These are phyloP conservation scores for Mastacembelus armatus DNA, from an alignment of 2,797 vertebrate genomes.

Conservation along the genomic window DNA sequence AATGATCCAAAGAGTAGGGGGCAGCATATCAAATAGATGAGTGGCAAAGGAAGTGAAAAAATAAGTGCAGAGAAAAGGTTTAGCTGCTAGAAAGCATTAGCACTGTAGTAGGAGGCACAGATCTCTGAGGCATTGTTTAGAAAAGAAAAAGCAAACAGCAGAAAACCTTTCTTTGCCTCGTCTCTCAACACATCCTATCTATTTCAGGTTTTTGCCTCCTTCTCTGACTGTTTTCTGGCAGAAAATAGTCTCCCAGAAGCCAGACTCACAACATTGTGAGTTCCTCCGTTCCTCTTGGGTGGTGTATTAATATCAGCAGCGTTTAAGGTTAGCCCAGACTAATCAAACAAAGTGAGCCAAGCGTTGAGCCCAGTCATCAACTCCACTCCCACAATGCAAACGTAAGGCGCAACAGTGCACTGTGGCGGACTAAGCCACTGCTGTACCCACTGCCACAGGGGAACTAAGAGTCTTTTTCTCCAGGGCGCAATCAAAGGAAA, in stretches of 20 bases:
- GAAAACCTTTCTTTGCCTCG: constrained; percentile 41
- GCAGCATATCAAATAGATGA: constrained; percentile 48
- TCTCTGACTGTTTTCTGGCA: constrained; percentile 17
- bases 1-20: constrained; percentile 37
- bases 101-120: constrained; percentile 41
- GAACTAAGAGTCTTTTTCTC: constrained; percentile 53
- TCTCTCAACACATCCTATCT: constrained; percentile 34
- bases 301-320: constrained; percentile 71
- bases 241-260: too few species aligned
- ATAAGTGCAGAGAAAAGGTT: constrained; percentile 36
- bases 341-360: constrained; percentile 77
- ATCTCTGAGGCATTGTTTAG: constrained; percentile 42
- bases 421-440: constrained; percentile 27
- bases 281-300: constrained; percentile 55
- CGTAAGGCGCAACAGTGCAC: constrained; percentile 20
- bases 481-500: constrained; percentile 72
- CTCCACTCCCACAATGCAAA: constrained; percentile 34
- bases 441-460: constrained; percentile 41
- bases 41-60: constrained; percentile 16
- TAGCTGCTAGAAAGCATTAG: constrained; percentile 33
- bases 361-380: constrained; percentile 64
- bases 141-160: constrained; percentile 45
- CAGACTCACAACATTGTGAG: constrained; percentile 38
- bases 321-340: constrained; percentile 74
- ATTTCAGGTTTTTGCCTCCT: constrained; percentile 16